phyloP scores from a whole-genome alignment of 2,888 invertebrate species.

The Mactromeris polynyma region DNA sequence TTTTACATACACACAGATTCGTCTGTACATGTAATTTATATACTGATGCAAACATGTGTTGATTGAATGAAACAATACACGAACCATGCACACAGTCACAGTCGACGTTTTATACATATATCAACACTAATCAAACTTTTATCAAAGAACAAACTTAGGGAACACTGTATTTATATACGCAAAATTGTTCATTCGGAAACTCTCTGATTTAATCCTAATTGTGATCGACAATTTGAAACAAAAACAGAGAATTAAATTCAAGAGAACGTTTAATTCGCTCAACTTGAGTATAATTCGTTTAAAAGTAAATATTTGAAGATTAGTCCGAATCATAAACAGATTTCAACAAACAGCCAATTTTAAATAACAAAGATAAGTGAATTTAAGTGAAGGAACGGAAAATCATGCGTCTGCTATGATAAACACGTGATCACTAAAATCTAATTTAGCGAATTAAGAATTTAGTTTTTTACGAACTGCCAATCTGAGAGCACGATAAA shows the following conservation, averaged over 20 bases:
- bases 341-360: background rate
- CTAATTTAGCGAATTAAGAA: slow-evolving; percentile 20
- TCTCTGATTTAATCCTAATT: background rate
- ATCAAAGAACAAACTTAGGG: no score
- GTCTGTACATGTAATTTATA: no score
- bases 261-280: background rate
- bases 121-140: no score
- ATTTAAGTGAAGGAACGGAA: background rate
- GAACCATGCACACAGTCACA: no score
- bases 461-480: background rate
- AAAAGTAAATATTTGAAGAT: slow-evolving; percentile 19
- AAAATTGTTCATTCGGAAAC: background rate
- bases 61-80: no score
- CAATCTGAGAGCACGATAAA: background rate
- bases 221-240: background rate
- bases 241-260: background rate
- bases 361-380: slow-evolving; percentile 18
- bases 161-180: background rate
- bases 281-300: background rate
- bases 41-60: no score
- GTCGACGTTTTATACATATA: no score
- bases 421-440: background rate
- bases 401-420: background rate
- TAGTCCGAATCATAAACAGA: slow-evolving; percentile 5
- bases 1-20: no score